phyloP scores from a whole-genome alignment of 1,140 invertebrate species.

The Lutraria rhynchaena region DNA sequence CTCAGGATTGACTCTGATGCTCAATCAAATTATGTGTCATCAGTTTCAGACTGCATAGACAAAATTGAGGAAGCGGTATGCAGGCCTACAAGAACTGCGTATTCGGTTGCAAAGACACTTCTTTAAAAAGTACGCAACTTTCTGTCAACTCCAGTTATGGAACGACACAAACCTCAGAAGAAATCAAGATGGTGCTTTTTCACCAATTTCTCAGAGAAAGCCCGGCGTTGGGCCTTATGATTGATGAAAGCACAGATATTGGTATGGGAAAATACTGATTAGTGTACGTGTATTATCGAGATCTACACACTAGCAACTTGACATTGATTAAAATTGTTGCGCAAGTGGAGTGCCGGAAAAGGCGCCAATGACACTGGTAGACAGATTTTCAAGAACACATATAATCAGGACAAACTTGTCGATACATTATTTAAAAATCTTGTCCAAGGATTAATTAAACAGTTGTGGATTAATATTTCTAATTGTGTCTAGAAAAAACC shows the following conservation, averaged over 20 bases:
- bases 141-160: neutral
- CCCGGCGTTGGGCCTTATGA: constrained; percentile 1
- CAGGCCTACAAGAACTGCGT: constrained; percentile 1
- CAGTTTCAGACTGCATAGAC: constrained; percentile 19
- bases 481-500: too few relatives aligned
- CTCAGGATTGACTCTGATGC: neutral
- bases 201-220: neutral
- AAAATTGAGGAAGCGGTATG: constrained; percentile 9
- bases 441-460: too few relatives aligned
- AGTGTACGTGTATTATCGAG: constrained; percentile 1
- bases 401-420: too few relatives aligned
- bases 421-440: too few relatives aligned
- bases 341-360: neutral
- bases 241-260: constrained; percentile 17
- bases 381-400: too few relatives aligned
- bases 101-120: constrained; percentile 5
- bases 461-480: too few relatives aligned
- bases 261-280: neutral
- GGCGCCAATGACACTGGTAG: too few relatives aligned
- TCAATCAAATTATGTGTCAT: neutral
- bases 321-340: constrained; percentile 17
- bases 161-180: neutral
- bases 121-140: neutral
- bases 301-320: constrained; percentile 4
- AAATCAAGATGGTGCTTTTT: neutral